Conservation (phyloP, 2,888 invertebrate genomes). For the Bimastos eiseni region DNA sequence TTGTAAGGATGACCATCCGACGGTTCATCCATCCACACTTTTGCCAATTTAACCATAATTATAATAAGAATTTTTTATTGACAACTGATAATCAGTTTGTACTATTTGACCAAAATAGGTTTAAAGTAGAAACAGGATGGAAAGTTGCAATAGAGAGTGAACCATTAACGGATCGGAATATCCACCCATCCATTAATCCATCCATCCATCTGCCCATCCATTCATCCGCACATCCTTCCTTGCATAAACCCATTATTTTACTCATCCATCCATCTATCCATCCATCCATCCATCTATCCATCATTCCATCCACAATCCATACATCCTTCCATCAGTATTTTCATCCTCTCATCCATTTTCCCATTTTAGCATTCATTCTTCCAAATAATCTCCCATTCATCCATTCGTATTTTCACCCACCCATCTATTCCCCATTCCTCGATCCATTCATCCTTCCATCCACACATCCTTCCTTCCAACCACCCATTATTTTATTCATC, state of each 20-base stretch:
- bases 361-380: background rate
- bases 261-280: too few species aligned
- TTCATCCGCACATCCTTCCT: background rate
- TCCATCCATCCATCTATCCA: too few species aligned
- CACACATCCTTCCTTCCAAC: background rate
- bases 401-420: background rate
- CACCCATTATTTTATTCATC: background rate
- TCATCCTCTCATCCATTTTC: too few species aligned
- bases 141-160: too few species aligned
- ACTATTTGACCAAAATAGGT: too few species aligned
- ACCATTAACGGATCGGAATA: too few species aligned
- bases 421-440: background rate
- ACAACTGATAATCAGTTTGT: too few species aligned
- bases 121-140: too few species aligned
- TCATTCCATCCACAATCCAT: background rate
- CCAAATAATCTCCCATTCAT: background rate
- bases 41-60: too few species aligned
- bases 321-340: background rate
- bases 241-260: background rate
- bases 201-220: background rate
- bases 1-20: too few species aligned
- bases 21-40: background rate
- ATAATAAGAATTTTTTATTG: too few species aligned
- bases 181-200: too few species aligned
- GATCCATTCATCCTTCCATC: background rate